Conservation (phyloP, 2,888 invertebrate species). For the Drosophila aldrichi region DNA sequence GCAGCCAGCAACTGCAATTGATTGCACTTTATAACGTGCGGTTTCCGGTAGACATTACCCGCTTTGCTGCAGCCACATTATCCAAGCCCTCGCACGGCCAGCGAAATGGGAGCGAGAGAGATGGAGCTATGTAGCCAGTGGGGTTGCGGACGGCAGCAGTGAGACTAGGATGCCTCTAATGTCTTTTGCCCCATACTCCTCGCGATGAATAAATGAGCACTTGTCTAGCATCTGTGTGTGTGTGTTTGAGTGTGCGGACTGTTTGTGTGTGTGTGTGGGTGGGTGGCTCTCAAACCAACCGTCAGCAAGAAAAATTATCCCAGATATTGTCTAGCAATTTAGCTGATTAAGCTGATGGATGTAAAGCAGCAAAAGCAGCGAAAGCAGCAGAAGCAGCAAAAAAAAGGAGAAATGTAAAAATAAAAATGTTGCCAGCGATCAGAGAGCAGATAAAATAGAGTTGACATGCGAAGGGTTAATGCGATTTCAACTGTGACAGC, state of each 20-base stretch:
- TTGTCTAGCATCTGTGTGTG: constrained; percentile 58
- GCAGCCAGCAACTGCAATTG: constrained; percentile 74
- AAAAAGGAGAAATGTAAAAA: constrained; percentile 1
- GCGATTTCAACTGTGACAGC: constrained; percentile 75
- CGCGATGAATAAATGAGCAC: constrained; percentile 78
- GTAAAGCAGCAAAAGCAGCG: constrained; percentile 63
- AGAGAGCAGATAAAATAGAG: constrained; percentile 53
- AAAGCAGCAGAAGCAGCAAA: constrained; percentile 34
- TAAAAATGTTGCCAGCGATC: constrained; percentile 68
- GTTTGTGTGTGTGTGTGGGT: constrained; percentile 19
- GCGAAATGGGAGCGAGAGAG: constrained; percentile 18
- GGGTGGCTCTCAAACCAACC: constrained; percentile 57
- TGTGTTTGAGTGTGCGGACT: constrained; percentile 20
- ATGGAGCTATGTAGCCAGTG: neutral
- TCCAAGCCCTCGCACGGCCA: constrained; percentile 38
- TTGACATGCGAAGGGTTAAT: constrained; percentile 75
- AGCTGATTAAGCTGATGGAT: constrained; percentile 82
- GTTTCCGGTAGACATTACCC: constrained; percentile 80
- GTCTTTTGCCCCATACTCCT: constrained; percentile 66
- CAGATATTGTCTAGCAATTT: constrained; percentile 81
- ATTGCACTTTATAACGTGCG: constrained; percentile 82
- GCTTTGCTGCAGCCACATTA: constrained; percentile 70
- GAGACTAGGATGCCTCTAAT: constrained; percentile 64
- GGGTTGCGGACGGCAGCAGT: constrained; percentile 33
- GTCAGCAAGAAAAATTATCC: constrained; percentile 80